Conservation (phyloP, 1,140 invertebrate species). For the Ladona fulva region DNA sequence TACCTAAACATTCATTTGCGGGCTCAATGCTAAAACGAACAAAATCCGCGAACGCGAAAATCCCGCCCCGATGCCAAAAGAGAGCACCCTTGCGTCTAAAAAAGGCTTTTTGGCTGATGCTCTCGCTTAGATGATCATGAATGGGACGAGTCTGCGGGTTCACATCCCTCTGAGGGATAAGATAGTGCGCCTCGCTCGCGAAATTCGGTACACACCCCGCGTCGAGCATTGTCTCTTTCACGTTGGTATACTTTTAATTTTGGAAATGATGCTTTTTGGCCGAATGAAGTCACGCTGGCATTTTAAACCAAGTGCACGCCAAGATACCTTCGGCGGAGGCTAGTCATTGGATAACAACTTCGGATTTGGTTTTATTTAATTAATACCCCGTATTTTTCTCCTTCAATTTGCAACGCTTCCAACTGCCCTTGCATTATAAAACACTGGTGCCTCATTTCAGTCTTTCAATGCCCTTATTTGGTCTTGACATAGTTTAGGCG, state of each 20-base stretch:
- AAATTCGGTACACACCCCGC: not conserved
- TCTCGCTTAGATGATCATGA: not conserved
- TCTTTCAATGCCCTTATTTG: too few species aligned
- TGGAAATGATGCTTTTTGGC: not conserved
- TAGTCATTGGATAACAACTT: too few species aligned
- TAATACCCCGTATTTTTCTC: too few species aligned
- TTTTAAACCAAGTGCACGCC: too few species aligned
- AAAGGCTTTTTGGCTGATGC: not conserved
- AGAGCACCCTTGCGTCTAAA: not conserved
- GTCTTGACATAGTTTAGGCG: too few species aligned
- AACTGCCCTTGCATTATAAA: too few species aligned
- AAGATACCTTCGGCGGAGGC: too few species aligned
- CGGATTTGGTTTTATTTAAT: too few species aligned
- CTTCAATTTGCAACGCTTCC: too few species aligned
- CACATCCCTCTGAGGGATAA: not conserved
- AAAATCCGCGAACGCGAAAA: too few species aligned
- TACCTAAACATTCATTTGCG: not conserved
- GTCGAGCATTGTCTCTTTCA: not conserved
- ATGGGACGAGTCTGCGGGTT: not conserved
- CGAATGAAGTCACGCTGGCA: not conserved
- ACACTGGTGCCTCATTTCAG: too few species aligned
- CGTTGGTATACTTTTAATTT: not conserved
- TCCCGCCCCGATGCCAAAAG: too few species aligned
- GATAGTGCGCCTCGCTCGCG: not conserved
- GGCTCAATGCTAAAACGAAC: not conserved